Evolutionary conservation across 2,113 vertebrate genomes (phyloP).

Genomic region (Spermophilus dauricus): DNA sequence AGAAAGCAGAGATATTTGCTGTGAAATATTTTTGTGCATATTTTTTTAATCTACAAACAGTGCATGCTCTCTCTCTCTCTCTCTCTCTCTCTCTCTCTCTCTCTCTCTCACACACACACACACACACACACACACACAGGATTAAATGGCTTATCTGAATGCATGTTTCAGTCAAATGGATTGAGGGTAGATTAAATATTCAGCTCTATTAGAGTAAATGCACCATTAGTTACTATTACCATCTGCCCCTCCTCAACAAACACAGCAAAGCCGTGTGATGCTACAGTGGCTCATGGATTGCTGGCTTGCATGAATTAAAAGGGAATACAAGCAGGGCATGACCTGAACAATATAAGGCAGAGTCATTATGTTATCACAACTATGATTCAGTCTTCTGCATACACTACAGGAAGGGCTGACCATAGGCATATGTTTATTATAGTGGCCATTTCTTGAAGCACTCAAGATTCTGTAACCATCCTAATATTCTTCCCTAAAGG

Average conservation of each 20-base stretch:
- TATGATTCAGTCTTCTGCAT: not conserved
- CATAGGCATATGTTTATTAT: not conserved
- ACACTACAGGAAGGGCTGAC: not conserved
- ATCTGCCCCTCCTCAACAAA: not conserved
- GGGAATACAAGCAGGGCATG: not conserved
- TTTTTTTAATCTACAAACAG: not conserved
- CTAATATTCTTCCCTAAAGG: not conserved
- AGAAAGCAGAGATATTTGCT: not conserved
- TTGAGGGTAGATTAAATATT: constrained; percentile 79
- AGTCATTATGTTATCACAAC: not conserved
- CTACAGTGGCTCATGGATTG: not conserved
- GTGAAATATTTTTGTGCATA: not conserved
- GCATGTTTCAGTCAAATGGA: constrained; percentile 69
- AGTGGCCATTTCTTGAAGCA: not conserved
- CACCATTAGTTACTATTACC: constrained; percentile 24
- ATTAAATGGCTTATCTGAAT: constrained; percentile 69
- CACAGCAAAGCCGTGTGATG: not conserved
- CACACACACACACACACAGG: not conserved
- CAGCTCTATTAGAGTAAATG: constrained; percentile 54
- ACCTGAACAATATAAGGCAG: not conserved
- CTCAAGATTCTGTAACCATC: not conserved
- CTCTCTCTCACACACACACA: not conserved
- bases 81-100: too few relatives aligned
- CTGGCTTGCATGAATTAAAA: not conserved
- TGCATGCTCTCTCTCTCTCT: too few relatives aligned